phyloP scores from a whole-genome alignment of 35 echinoderm and acorn worm species.

The Chiridota heheva region DNA sequence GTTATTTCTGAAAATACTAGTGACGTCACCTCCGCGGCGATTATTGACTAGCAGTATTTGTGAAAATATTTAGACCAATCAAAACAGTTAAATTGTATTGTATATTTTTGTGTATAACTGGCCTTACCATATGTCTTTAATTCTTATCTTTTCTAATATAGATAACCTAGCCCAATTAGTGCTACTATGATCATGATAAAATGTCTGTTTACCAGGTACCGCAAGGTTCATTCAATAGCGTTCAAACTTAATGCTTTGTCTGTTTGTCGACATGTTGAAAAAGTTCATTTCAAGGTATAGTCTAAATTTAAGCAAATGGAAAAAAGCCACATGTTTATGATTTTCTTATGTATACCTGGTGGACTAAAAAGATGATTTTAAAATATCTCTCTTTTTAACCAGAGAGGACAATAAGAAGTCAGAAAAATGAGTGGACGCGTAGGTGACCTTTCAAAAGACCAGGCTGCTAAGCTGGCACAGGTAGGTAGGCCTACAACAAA shows the following conservation, averaged over 20 bases:
- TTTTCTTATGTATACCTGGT: neutral
- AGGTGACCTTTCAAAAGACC: conserved; percentile 15
- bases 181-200: too few relatives aligned
- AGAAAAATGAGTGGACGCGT: conserved; percentile 43
- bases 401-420: neutral
- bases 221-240: neutral
- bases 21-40: too few relatives aligned
- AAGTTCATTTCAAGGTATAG: neutral
- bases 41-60: too few relatives aligned
- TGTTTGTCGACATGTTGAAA: neutral
- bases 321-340: neutral
- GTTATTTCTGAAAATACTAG: too few relatives aligned
- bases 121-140: too few relatives aligned
- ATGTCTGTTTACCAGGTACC: too few relatives aligned
- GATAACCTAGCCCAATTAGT: too few relatives aligned
- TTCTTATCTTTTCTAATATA: too few relatives aligned
- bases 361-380: neutral
- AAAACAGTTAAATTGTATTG: too few relatives aligned
- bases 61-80: too few relatives aligned
- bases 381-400: neutral
- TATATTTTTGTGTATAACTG: too few relatives aligned
- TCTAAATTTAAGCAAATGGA: neutral
- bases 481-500: too few relatives aligned
- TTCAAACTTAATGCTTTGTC: neutral
- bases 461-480: conserved; percentile 31